These are phyloP conservation scores for Anguilla anguilla DNA, from an alignment of 2,797 vertebrate species.

Conservation along the genomic window DNA sequence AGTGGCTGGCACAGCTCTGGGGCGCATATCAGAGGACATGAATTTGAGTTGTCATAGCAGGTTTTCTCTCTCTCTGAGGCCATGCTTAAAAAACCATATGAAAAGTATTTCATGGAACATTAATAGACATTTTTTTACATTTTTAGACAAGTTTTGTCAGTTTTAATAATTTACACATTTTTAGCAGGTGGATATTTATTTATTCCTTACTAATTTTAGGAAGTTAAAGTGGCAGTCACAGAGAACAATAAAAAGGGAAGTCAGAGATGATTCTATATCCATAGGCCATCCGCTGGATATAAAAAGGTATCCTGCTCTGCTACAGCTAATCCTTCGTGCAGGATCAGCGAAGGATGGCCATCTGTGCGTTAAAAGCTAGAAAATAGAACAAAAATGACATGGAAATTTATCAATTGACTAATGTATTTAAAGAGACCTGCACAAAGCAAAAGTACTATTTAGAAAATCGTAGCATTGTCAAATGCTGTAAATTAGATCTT, in stretches of 20 bases:
- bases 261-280: not conserved
- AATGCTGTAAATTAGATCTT: not conserved
- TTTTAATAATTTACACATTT: not conserved
- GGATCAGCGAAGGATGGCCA: constrained; percentile 4
- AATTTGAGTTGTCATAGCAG: not conserved
- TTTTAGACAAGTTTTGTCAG: too few relatives aligned
- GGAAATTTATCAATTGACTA: not conserved
- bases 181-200: not conserved
- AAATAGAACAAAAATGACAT: not conserved
- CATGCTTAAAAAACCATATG: not conserved
- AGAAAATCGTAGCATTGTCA: not conserved
- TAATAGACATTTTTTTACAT: too few relatives aligned
- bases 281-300: not conserved
- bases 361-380: not conserved
- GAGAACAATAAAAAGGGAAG: constrained; percentile 21
- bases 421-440: not conserved
- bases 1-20: constrained; percentile 49
- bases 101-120: not conserved
- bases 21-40: not conserved
- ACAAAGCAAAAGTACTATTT: not conserved
- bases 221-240: not conserved
- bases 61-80: not conserved
- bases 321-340: constrained; percentile 9
- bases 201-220: not conserved
- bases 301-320: constrained; percentile 10